Evolutionary conservation across 1,140 invertebrate species (phyloP), one percentile per base, ranked within the genome.

Genomic region (Nasonia longicornis): DNA sequence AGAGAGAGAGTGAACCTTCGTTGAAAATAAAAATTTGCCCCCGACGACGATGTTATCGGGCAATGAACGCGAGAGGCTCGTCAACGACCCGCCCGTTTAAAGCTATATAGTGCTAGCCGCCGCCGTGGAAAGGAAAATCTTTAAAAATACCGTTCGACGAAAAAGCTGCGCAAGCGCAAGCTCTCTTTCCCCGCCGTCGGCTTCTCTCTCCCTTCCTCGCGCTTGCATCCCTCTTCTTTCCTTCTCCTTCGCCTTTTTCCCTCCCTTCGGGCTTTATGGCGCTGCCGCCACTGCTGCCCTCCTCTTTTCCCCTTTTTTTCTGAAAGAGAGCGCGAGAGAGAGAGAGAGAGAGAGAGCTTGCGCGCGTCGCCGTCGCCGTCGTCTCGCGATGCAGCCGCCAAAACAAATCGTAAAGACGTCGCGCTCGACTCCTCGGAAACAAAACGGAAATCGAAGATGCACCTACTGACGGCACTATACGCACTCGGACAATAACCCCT

Each of bases 131-230:
- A 86, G 86, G 87, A 88, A 88, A 88, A 88, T 88, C 87, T 88
- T 88, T 88, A 88, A 88, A 88, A 88, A 88, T 87, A 87, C 86
- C 83, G 84, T 87, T 84, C 84, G 86, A 87, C 84, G 87, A 88
- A 88, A 88, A 82, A 82, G 81, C 81, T 76, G 81, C 81, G 81
- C 81, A 82, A 86, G 84, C 85, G 86, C 86, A 84, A 85, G 84
- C 85, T 84, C 84, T 78, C 82, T 83, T 84, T 52, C 82, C 48
- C 79, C 82, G 71, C 79, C 78, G 31, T 69, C 66, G 26, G 80
- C 29, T 48, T 45, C 52, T 78, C 42, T 78, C 63, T 63, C 70
- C 52, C 79, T 35, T 42, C 29, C 11, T 14, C 11, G 20, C 12
- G 0, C 63, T 63, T 64, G 22, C 45, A 45, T 69, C 52, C 73